Evolutionary conservation across 1,140 invertebrate genomes (phyloP).

Genomic region (Pectinophora gossypiella): DNA sequence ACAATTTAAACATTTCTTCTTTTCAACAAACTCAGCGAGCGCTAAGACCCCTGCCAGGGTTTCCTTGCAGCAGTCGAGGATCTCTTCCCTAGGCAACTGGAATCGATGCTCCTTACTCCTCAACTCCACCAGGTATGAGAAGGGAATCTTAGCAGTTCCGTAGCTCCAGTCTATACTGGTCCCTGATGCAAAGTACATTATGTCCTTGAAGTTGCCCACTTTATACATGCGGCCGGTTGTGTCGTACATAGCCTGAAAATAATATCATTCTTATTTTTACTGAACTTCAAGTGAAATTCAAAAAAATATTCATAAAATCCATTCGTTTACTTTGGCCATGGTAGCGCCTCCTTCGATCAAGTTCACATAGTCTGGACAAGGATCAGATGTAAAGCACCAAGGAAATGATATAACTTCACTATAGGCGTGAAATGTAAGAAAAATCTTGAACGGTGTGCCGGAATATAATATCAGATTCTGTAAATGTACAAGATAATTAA

Average conservation of each 20-base stretch:
- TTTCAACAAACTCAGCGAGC: conserved; percentile 70
- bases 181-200: conserved; percentile 77
- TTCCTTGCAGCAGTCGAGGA: conserved; percentile 80
- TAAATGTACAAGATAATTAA: no score
- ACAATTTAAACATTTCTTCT: conserved; percentile 49
- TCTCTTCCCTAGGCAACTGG: conserved; percentile 80
- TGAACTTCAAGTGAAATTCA: neutral
- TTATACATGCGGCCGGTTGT: conserved; percentile 59
- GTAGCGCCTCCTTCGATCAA: conserved; percentile 70
- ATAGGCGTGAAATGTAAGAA: conserved; percentile 90
- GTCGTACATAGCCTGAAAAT: conserved; percentile 51
- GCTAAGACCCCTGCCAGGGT: conserved; percentile 78
- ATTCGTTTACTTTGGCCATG: conserved; percentile 54
- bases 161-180: conserved; percentile 85
- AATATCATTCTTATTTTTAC: neutral
- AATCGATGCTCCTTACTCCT: conserved; percentile 80
- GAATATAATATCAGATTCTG: conserved; percentile 77
- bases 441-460: conserved; percentile 80
- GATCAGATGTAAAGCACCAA: conserved; percentile 85
- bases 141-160: conserved; percentile 77
- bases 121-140: conserved; percentile 83
- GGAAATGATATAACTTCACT: conserved; percentile 91
- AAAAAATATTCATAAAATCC: no score
- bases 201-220: conserved; percentile 64
- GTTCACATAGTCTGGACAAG: conserved; percentile 83